phyloP scores from a whole-genome alignment of 2,888 invertebrate species.

The Tyria jacobaeae region DNA sequence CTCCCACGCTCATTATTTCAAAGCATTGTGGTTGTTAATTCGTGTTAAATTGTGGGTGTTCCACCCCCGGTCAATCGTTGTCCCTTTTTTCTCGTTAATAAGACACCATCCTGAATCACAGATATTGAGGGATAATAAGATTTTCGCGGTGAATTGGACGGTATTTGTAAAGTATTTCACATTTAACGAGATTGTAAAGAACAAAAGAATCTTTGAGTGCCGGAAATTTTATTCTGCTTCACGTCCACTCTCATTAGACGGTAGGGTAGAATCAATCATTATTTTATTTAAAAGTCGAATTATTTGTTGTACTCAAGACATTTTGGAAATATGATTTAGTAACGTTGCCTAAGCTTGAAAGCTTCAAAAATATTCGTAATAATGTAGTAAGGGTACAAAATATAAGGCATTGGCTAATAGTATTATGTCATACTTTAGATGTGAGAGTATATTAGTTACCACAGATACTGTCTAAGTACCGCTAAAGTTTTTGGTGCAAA shows the following conservation, averaged over 20 bases:
- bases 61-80: slow-evolving; percentile 48
- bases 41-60: slow-evolving; percentile 43
- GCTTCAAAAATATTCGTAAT: not conserved
- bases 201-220: slow-evolving; percentile 69
- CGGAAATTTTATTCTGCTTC: slow-evolving; percentile 69
- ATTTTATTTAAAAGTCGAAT: slow-evolving; percentile 48
- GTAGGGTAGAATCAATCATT: slow-evolving; percentile 65
- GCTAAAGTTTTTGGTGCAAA: slow-evolving; percentile 32
- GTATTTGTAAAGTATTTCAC: slow-evolving; percentile 70
- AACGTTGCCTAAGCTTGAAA: not conserved
- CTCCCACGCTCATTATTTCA: slow-evolving; percentile 44
- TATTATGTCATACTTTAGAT: slow-evolving; percentile 3
- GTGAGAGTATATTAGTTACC: slow-evolving; percentile 12
- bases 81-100: slow-evolving; percentile 59
- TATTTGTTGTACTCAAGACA: slow-evolving; percentile 17
- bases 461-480: slow-evolving; percentile 24
- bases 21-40: slow-evolving; percentile 49
- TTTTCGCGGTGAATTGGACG: slow-evolving; percentile 63
- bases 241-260: slow-evolving; percentile 67
- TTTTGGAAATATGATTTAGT: slow-evolving; percentile 13
- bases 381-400: slow-evolving; percentile 1
- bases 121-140: slow-evolving; percentile 68
- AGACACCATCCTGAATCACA: slow-evolving; percentile 55
- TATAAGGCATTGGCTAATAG: not conserved
- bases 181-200: slow-evolving; percentile 75